A percentile compares a stretch with the other conserved stretches of the same genome.
Conservation (phyloP, 2,113 vertebrate species). For the Stomatorhinus ivindoensis region DNA sequence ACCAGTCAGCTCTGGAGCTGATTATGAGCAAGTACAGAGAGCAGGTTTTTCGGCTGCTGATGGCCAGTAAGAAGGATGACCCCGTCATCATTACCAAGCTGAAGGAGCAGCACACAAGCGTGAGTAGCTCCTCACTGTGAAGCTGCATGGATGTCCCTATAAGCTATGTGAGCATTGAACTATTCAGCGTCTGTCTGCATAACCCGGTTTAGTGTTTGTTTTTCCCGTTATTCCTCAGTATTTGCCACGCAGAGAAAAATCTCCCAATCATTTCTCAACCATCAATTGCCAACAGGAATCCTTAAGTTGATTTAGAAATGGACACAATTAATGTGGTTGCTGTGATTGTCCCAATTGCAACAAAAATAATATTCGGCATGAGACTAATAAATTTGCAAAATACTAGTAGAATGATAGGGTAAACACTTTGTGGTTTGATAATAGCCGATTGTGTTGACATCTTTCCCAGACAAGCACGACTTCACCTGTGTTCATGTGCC, state of each 20-base stretch:
- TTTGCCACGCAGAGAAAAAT: background rate
- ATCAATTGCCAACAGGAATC: background rate
- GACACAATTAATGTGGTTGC: background rate
- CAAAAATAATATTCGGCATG: background rate
- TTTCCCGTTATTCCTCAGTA: background rate
- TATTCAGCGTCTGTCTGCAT: background rate
- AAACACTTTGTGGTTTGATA: no score
- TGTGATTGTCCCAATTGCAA: background rate
- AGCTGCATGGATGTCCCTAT: background rate
- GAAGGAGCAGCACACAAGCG: slow-evolving; percentile 91
- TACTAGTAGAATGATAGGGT: no score
- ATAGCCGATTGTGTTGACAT: no score
- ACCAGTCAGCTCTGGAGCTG: slow-evolving; percentile 93
- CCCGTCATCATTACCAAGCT: slow-evolving; percentile 80
- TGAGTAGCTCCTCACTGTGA: slow-evolving; percentile 38
- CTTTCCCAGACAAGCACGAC: no score
- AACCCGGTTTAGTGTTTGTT: background rate
- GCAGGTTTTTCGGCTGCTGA: slow-evolving; percentile 87
- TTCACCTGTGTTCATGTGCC: no score
- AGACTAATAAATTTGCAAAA: background rate
- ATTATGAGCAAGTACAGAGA: slow-evolving; percentile 98
- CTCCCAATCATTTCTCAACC: background rate
- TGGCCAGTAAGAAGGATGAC: slow-evolving; percentile 89
- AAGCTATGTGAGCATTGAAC: background rate
- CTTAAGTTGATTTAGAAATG: background rate